A percentile compares a stretch with the other conserved stretches of the same genome.
Evolutionary conservation across 2,113 vertebrate species (phyloP).

Genomic region (Dasypus novemcinctus): DNA sequence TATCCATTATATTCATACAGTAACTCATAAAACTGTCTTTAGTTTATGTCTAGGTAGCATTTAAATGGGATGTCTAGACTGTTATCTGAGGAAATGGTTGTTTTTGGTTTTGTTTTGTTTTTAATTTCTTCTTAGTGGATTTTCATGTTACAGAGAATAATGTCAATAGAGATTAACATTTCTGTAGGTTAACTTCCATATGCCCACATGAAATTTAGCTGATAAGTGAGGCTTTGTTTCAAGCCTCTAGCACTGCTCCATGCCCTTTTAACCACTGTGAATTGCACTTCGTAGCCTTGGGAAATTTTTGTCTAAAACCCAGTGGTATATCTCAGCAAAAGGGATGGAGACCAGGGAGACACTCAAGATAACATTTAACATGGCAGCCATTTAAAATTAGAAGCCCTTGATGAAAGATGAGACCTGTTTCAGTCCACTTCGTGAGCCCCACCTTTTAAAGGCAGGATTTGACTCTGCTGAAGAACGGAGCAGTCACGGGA

Average conservation of each 20-base stretch:
- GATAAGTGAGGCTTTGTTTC: background rate
- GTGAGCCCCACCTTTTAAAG: slow-evolving; percentile 66
- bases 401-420: slow-evolving; percentile 61
- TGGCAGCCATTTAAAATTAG: slow-evolving; percentile 67
- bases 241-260: background rate
- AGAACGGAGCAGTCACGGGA: background rate
- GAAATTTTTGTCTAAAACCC: slow-evolving; percentile 16
- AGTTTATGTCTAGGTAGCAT: background rate
- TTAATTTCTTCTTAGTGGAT: background rate
- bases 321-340: background rate
- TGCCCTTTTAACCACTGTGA: background rate
- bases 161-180: background rate
- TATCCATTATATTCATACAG: background rate
- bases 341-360: background rate
- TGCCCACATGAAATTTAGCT: background rate
- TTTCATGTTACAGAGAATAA: background rate
- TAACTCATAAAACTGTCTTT: background rate
- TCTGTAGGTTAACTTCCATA: background rate
- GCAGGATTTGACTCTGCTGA: slow-evolving; percentile 25
- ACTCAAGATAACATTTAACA: slow-evolving; percentile 53
- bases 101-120: slow-evolving; percentile 2
- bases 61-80: background rate
- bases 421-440: slow-evolving; percentile 35
- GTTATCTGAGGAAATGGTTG: background rate
- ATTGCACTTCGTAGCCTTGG: background rate